Evolutionary conservation across 1,140 invertebrate species (phyloP), one percentile per base, ranked within the genome.

Genomic region (Drosophila obscura): DNA sequence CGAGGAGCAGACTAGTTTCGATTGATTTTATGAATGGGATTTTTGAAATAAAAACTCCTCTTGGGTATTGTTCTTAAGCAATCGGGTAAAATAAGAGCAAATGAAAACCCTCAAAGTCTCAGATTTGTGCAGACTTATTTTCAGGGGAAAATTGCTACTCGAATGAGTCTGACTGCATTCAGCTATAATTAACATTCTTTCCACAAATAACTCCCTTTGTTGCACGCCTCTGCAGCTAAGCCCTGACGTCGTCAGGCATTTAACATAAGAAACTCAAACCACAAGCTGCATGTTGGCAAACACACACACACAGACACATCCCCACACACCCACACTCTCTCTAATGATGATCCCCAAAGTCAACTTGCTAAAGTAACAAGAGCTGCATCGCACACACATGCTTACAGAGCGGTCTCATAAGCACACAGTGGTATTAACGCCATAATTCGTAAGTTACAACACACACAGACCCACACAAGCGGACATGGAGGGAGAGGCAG

Each of bases 321-420:
- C 19, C 44, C 31, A 4, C 41, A 22, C 35, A 24, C 35, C 4
- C 31, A n/a, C 16, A 31, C 50, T 43, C 55, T 49, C 58, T 57
- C 78, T 87, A 87, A 87, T 87, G 78, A 87, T 87, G 83, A 87
- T 87, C 83, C 83, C 83, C 26, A 79, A 87, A 87, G 83, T 83
- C 83, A 87, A 87, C 83, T 87, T 88, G 72, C 82, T 82, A 66
- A 85, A 85, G 81, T 81, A 77, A 79, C 80, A 81, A 60, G 62
- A 77, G 64, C 73, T 59, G 28, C 35, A 44, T 50, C 16, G n/a
- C n/a, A 63, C 31, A 26, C 28, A 15, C 28, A 39, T 24, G 7
- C 39, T 41, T 43, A 16, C 16, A 60, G 22, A 50, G 64, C 62
- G 45, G 35, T 56, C 60, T 56, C 73, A 82, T 73, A 79, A 82